Percentiles rank a stretch among this genome's conserved stretches.
Evolutionary conservation across 2,797 vertebrate species (phyloP).

Genomic region (Bucorvus abyssinicus): DNA sequence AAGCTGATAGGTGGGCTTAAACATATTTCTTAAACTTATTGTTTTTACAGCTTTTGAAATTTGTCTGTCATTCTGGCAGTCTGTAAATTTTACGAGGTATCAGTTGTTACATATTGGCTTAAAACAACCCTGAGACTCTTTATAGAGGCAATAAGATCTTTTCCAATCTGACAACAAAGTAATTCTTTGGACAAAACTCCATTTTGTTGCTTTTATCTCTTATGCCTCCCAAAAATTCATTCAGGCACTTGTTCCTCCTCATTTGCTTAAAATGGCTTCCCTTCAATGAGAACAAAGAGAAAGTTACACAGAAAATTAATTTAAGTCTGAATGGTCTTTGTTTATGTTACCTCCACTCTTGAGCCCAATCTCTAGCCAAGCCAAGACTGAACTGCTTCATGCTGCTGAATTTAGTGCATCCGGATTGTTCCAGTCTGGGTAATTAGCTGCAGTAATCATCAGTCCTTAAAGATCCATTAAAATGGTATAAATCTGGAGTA

Average conservation of each 20-base stretch:
- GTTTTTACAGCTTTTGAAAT: conserved; percentile 3
- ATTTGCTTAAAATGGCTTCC: not conserved
- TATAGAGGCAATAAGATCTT: not conserved
- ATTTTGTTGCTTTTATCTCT: not conserved
- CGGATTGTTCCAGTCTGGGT: not conserved
- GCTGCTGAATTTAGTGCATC: not conserved
- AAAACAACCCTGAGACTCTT: not conserved
- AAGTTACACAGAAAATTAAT: not conserved
- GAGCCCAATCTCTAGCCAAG: not conserved
- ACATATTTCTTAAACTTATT: not conserved
- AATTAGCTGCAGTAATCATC: not conserved
- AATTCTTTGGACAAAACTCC: not conserved
- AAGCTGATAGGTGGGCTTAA: not conserved
- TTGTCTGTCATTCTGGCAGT: not conserved
- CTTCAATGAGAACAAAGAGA: not conserved
- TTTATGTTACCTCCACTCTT: not conserved
- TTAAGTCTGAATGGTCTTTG: not conserved
- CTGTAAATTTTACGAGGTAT: not conserved
- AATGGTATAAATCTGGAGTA: not conserved
- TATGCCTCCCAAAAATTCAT: not conserved
- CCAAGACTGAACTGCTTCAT: not conserved
- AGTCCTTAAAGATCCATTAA: not conserved
- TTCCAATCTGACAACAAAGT: not conserved
- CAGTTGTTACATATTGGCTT: not conserved
- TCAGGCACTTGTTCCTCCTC: not conserved